Base-by-base conservation (phyloP, 2,888 invertebrate genomes). In the Acleris cristana region DNA sequence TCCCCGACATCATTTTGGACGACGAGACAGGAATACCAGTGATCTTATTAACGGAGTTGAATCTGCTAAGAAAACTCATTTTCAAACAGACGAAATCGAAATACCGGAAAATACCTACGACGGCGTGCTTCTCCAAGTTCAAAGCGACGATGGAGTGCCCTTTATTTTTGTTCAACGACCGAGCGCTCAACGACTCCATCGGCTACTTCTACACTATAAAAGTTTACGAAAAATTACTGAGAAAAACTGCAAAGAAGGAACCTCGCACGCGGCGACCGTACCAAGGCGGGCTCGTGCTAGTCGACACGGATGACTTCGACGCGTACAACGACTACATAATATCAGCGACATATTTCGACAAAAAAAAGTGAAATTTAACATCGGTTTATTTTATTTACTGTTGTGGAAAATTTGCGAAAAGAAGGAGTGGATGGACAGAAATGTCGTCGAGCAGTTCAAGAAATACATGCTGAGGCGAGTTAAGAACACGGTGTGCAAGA, bases 131-230 rank as follows among this genome's bases (percentile, higher is more conserved):
- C 64, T 76, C 69, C 56, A 82, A 81, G 64, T 83, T 83, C 52
- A 80, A 77, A 70, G 64, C 76, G 0, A 48, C 71, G 1, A 81
- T 81, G 76, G 82, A 77, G 18, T 83, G 82, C 57, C 83, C 83
- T 3, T 64, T 83, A 23, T 79, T 80, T 72, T 74, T 84, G 60
- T 3, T 78, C 16, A 74, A 76, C 6, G 79, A 82, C 70, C 18
- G 63, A 34, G 79, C 77, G 70, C 52, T 83, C 3, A 78, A 74
- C 45, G 76, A 80, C 1, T 81, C 83, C 6, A 78, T 84, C 14
- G 81, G 84, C 34, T 84, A 81, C 71, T 84, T 80, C 69, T 84
- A 84, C 55, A 84, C 83, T 56, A 72, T 81, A 21, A 79, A 77
- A 72, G 82, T 80, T 23, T 84, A 81, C 64, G 81, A 82, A 74